A percentile compares a stretch with the other conserved stretches of the same genome.
Evolutionary conservation across 2,113 vertebrate species (phyloP).

Genomic region (Cynopterus brachyotis): DNA sequence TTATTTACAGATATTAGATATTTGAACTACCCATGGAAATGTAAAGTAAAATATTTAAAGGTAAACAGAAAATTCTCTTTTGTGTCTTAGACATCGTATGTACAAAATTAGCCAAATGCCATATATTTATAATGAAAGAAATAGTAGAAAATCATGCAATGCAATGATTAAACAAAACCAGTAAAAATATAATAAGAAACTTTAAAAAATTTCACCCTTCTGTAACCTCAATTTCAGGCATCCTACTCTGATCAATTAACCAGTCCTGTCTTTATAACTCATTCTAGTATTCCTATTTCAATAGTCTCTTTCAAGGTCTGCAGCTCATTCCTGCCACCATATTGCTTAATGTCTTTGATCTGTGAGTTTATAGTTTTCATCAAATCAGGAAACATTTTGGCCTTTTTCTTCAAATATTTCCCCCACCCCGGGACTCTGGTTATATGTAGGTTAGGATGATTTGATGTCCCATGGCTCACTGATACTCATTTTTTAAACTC

Average conservation of each 20-base stretch:
- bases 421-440: neutral
- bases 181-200: neutral
- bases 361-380: neutral
- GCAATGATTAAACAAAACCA: neutral
- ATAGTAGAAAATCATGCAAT: neutral
- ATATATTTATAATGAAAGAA: neutral
- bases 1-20: neutral
- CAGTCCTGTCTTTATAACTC: neutral
- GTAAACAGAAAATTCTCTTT: neutral
- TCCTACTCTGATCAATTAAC: neutral
- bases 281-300: neutral
- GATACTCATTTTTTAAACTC: neutral
- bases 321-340: neutral
- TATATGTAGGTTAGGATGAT: neutral
- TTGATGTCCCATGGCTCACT: neutral
- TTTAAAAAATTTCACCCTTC: neutral
- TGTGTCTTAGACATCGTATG: neutral
- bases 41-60: neutral
- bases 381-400: conserved; percentile 13
- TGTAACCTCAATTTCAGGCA: neutral
- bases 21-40: neutral
- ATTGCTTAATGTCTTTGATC: neutral
- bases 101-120: neutral
- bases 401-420: neutral
- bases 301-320: neutral